Evolutionary conservation across 2,797 vertebrate genomes (phyloP).

Genomic region (Sitta carolinensis): DNA sequence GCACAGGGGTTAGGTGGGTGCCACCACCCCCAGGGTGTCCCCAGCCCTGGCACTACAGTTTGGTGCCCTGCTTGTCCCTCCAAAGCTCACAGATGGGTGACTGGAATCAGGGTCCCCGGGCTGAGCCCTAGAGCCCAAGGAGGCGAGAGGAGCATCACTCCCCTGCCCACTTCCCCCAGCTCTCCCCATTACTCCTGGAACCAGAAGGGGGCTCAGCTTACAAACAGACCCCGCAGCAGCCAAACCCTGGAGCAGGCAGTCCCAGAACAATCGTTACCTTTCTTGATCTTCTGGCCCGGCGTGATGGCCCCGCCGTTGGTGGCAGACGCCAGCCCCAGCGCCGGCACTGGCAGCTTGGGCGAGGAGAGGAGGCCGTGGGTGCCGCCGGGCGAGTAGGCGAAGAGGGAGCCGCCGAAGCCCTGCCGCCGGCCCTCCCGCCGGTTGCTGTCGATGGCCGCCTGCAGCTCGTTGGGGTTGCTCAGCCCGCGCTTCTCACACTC

Average conservation of each 20-base stretch:
- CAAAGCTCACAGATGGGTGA: neutral
- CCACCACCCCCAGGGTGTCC: neutral
- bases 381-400: constrained; percentile 90
- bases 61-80: neutral
- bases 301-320: constrained; percentile 86
- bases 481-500: constrained; percentile 94
- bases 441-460: constrained; percentile 97
- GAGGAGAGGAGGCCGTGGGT: constrained; percentile 91
- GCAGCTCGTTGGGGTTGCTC: constrained; percentile 95
- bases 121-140: fast-evolving
- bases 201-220: neutral
- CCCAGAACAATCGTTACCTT: constrained; percentile 76
- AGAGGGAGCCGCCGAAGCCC: constrained; percentile 91
- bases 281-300: constrained; percentile 89
- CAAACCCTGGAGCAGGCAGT: neutral
- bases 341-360: constrained; percentile 83
- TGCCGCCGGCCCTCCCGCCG: constrained; percentile 92
- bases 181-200: fast-evolving
- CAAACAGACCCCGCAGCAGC: neutral
- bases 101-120: fast-evolving
- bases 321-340: constrained; percentile 78
- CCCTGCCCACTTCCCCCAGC: fast-evolving
- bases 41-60: fast-evolving
- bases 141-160: neutral
- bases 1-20: fast-evolving